Evolutionary conservation across 2,888 invertebrate genomes (phyloP).

Genomic region (Galeopsomyia nigrocyanea): DNA sequence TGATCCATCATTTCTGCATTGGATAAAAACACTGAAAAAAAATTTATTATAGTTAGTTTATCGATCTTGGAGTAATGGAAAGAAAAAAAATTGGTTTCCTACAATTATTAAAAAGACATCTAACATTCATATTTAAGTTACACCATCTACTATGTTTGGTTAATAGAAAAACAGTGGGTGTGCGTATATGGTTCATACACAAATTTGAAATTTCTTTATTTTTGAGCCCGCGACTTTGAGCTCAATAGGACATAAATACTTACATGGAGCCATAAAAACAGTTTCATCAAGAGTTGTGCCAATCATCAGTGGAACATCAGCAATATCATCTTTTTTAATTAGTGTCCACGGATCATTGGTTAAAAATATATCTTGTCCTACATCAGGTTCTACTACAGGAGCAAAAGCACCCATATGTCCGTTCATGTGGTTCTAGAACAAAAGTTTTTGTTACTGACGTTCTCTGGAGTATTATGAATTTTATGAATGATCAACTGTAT

Average conservation of each 20-base stretch:
- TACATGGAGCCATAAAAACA: constrained; percentile 53
- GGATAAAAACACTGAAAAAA: constrained; percentile 50
- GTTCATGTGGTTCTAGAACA: constrained; percentile 54
- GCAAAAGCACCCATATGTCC: constrained; percentile 54
- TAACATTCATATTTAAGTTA: constrained; percentile 5
- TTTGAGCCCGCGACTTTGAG: no score
- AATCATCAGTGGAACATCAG: constrained; percentile 60
- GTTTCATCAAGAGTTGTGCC: constrained; percentile 57
- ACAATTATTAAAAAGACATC: constrained; percentile 24
- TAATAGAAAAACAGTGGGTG: no score
- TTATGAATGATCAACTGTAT: no score
- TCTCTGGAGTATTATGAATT: no score
- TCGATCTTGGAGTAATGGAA: no score
- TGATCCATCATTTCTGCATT: constrained; percentile 56
- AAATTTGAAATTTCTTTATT: no score
- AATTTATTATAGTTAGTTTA: no score
- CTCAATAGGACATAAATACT: not conserved
- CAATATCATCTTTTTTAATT: constrained; percentile 57
- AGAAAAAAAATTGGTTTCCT: no score
- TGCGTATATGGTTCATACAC: no score
- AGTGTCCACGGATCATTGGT: constrained; percentile 61
- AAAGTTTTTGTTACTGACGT: not conserved
- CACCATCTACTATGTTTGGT: no score
- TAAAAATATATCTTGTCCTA: constrained; percentile 62
- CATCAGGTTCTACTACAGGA: constrained; percentile 59